A percentile compares a stretch with the other conserved stretches of the same genome.
Evolutionary conservation across 2,797 vertebrate species (phyloP).

Genomic region (Meda fulgida): DNA sequence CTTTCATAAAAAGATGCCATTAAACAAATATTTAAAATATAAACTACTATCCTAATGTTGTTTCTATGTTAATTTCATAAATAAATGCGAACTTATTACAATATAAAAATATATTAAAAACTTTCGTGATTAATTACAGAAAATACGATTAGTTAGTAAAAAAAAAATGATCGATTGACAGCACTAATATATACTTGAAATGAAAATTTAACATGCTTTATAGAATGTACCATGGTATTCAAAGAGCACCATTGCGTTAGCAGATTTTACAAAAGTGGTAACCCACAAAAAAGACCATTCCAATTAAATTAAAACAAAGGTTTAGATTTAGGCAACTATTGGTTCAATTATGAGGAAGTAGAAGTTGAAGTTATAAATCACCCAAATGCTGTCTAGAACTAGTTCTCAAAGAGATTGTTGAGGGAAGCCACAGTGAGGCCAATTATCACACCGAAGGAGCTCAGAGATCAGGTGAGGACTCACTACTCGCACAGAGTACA

Average conservation of each 20-base stretch:
- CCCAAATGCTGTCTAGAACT: neutral
- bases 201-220: neutral
- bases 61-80: too few relatives aligned
- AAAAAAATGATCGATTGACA: too few relatives aligned
- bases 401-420: neutral
- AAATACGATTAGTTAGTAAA: too few relatives aligned
- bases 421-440: constrained; percentile 33
- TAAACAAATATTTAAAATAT: too few relatives aligned
- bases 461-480: constrained; percentile 9
- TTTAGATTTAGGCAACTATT: neutral
- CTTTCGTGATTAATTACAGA: too few relatives aligned
- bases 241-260: neutral
- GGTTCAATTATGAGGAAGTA: neutral
- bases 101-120: too few relatives aligned
- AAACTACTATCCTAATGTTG: too few relatives aligned
- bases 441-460: constrained; percentile 24
- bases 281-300: too few relatives aligned
- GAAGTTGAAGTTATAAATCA: neutral
- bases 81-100: too few relatives aligned
- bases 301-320: neutral
- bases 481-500: neutral
- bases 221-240: neutral
- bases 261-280: neutral
- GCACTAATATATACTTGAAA: too few relatives aligned
- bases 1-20: too few relatives aligned